Conservation (phyloP, 2,888 invertebrate species). For the Auanema sp. region DNA sequence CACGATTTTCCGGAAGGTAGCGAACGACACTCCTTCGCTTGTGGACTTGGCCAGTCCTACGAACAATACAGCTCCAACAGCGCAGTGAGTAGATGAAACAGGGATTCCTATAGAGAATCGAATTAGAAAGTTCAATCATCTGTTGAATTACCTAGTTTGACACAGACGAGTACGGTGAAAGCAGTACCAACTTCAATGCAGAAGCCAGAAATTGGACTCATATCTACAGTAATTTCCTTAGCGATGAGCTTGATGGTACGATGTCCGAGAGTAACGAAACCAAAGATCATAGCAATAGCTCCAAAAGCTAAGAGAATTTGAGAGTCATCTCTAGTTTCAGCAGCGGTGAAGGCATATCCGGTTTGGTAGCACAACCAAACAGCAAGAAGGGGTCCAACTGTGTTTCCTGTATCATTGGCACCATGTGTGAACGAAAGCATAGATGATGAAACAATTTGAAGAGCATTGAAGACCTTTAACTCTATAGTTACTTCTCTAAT, state of each 20-base stretch:
- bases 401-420: slow-evolving; percentile 73
- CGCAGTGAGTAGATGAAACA: slow-evolving; percentile 55
- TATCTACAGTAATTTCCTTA: slow-evolving; percentile 47
- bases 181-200: slow-evolving; percentile 55
- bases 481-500: neutral
- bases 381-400: slow-evolving; percentile 53
- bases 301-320: slow-evolving; percentile 43
- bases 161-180: slow-evolving; percentile 54
- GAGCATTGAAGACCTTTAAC: slow-evolving; percentile 69
- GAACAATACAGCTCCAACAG: slow-evolving; percentile 52
- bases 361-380: slow-evolving; percentile 48
- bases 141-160: slow-evolving; percentile 39
- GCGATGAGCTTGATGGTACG: slow-evolving; percentile 48
- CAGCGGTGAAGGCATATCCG: slow-evolving; percentile 46
- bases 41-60: slow-evolving; percentile 50
- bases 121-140: neutral
- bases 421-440: slow-evolving; percentile 98
- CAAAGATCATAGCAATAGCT: slow-evolving; percentile 47
- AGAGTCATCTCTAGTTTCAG: slow-evolving; percentile 44
- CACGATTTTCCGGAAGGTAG: slow-evolving; percentile 36
- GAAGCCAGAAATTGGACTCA: slow-evolving; percentile 51
- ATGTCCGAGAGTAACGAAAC: slow-evolving; percentile 48
- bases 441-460: slow-evolving; percentile 92
- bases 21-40: slow-evolving; percentile 43
- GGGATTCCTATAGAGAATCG: slow-evolving; percentile 33